Percentiles rank a stretch among this genome's conserved stretches.
Conservation (phyloP, 1,140 invertebrate species). For the Drosophila quadrilineata region DNA sequence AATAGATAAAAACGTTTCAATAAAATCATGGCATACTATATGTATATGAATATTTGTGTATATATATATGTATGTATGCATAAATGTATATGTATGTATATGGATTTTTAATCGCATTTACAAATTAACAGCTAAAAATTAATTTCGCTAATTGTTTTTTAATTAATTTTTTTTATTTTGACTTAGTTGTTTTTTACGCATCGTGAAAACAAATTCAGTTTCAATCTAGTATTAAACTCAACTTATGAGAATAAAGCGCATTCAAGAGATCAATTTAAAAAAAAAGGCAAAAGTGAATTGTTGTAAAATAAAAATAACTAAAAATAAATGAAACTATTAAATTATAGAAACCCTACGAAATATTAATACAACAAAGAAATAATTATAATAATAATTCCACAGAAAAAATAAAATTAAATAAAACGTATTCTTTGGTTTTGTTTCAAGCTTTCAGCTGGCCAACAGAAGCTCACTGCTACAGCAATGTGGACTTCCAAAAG, state of each 20-base stretch:
- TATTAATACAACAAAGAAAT: background rate
- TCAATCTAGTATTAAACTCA: too few relatives aligned
- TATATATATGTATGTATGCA: background rate
- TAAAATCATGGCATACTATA: slow-evolving; percentile 6
- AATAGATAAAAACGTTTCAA: slow-evolving; percentile 14
- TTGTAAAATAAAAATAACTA: slow-evolving; percentile 20
- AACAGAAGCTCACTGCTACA: too few relatives aligned
- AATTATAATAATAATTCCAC: background rate
- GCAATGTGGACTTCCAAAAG: too few relatives aligned
- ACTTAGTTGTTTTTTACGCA: too few relatives aligned
- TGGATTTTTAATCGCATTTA: slow-evolving; percentile 4
- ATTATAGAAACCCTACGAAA: slow-evolving; percentile 28
- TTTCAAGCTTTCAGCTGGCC: too few relatives aligned
- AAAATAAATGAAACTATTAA: slow-evolving; percentile 30
- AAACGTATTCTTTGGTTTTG: too few relatives aligned
- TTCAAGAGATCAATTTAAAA: slow-evolving; percentile 18
- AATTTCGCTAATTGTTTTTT: too few relatives aligned
- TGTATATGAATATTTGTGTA: background rate
- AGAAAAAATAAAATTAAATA: too few relatives aligned
- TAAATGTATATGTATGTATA: slow-evolving; percentile 2
- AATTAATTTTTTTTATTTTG: too few relatives aligned
- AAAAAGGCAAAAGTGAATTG: slow-evolving; percentile 48
- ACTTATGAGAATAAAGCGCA: slow-evolving; percentile 27
- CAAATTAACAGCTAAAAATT: background rate
- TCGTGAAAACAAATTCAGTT: too few relatives aligned